Evolutionary conservation across 2,797 vertebrate species (phyloP), one percentile per base, ranked within the genome.

Genomic region (Crenuchus spilurus): DNA sequence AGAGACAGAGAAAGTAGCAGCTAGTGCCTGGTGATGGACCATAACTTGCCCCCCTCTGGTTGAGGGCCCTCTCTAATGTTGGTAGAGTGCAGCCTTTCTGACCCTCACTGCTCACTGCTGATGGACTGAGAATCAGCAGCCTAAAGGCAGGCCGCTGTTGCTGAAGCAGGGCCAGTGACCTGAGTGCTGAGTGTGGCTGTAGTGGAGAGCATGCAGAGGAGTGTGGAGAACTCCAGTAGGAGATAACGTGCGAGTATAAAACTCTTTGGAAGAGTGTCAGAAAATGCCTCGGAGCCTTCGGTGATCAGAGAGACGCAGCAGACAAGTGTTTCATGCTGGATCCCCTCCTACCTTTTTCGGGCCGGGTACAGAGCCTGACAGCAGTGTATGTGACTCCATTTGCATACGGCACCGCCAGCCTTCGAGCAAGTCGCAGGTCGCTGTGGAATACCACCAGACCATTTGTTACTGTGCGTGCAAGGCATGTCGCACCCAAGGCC

Each of bases 401-500:
- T 77, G 66, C 51, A 82, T 77, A 55, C 22, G 68, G 28, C 51
- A 54, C n/a, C 2, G 6, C 14, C 48, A 67, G 22, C 18, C 49
- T 37, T 39, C 31, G 48, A 54, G 42, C 54, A 48, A 76, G 61
- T 62, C 65, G 70, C 18, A 26, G 68, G 66, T 30, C 42, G 58
- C 26, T 22, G 22, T 79, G 51, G 58, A 74, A 82, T 60, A 76
- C 57, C 52, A 63, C 22, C 57, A 31, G 62, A 44, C 61, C 70
- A 74, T 71, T 78, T 81, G 67, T 28, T 77, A 63, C 67, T 75
- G 74, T 72, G 35, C 74, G 65, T 49, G 66, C 75, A 69, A n/a
- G 70, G 67, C 69, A 67, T 68, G 74, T 74, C 65, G 63, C 35
- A 37, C 8, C 62, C 55, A 77, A 73, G 71, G 75, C 61, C 67